A percentile compares a stretch with the other conserved stretches of the same genome.
Evolutionary conservation across 2,113 vertebrate species (phyloP).

Genomic region (Myrmecobius fasciatus): DNA sequence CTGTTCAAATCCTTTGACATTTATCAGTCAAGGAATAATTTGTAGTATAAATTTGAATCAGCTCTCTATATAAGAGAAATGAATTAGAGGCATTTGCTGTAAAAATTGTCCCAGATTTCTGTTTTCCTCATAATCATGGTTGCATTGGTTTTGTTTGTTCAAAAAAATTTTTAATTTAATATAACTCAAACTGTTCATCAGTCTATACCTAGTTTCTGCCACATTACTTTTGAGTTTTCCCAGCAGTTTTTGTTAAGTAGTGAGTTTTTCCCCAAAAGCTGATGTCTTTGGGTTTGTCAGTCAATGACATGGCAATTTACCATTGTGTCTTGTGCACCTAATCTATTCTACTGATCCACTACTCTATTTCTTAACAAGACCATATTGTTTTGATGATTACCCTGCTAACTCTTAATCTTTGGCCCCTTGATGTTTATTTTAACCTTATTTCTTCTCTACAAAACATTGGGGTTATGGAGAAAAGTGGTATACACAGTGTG

Average conservation of each 20-base stretch:
- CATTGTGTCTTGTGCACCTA: neutral
- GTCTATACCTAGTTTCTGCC: neutral
- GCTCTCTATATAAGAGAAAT: neutral
- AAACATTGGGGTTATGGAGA: neutral
- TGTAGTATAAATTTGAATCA: neutral
- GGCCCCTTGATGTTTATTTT: neutral
- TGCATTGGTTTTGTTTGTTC: neutral
- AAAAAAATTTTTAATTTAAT: neutral
- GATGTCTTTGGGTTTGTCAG: neutral
- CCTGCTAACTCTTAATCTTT: neutral
- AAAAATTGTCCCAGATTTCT: neutral
- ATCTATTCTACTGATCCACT: too few relatives aligned
- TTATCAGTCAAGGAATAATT: neutral
- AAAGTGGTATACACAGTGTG: neutral
- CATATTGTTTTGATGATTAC: neutral
- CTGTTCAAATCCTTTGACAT: neutral
- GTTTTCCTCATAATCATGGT: neutral
- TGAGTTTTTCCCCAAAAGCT: neutral
- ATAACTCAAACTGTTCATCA: neutral
- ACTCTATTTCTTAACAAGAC: neutral
- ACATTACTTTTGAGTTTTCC: neutral
- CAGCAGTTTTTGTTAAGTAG: neutral
- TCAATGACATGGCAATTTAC: neutral
- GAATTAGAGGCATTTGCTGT: neutral
- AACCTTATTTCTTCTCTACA: neutral